These are phyloP conservation scores for Troilus luridus DNA, from an alignment of 2,888 invertebrate species.

Conservation along the genomic window DNA sequence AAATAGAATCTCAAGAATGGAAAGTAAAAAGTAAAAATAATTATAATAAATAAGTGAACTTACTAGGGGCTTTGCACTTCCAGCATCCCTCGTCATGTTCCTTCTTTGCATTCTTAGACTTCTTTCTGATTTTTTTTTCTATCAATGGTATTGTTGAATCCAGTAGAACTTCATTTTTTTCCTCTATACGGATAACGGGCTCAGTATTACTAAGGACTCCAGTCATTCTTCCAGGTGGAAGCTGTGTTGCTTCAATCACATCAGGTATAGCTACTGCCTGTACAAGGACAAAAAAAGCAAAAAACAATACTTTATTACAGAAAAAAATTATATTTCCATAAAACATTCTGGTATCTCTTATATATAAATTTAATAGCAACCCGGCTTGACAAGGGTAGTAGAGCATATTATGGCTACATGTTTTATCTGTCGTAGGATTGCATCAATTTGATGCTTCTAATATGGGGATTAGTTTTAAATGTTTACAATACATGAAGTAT, in stretches of 20 bases:
- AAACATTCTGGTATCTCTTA: no score
- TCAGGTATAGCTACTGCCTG: background rate
- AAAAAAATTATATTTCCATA: background rate
- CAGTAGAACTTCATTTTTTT: background rate
- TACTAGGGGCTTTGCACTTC: conserved; percentile 11
- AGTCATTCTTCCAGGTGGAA: background rate
- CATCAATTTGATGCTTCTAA: no score
- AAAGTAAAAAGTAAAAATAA: no score
- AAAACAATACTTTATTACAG: background rate
- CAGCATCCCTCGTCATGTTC: background rate
- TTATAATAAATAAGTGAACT: no score
- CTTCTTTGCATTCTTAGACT: background rate
- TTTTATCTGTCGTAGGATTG: no score
- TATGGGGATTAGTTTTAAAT: no score
- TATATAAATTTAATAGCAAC: no score
- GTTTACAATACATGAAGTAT: no score
- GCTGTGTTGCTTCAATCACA: background rate
- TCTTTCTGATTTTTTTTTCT: background rate
- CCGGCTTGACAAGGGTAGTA: no score
- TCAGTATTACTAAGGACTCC: background rate
- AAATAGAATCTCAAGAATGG: no score
- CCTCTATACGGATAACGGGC: no score
- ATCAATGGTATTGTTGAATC: background rate
- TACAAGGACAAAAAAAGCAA: background rate
- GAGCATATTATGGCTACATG: no score